These are phyloP conservation scores for Stenotaenia linearis DNA, from an alignment of 2,888 invertebrate species.

Conservation along the genomic window DNA sequence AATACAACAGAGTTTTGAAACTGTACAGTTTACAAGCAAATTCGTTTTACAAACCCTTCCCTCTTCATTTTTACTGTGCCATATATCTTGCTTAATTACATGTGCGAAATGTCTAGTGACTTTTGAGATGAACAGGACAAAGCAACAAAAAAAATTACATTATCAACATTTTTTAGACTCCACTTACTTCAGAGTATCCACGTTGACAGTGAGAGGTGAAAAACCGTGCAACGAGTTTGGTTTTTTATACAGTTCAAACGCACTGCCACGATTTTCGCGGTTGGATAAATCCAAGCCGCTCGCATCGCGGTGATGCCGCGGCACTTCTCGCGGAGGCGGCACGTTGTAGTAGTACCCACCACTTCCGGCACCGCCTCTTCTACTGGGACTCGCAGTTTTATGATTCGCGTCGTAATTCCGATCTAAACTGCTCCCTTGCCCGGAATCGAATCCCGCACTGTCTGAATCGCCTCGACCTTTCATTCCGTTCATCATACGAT, in stretches of 20 bases:
- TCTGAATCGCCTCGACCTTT: slow-evolving; percentile 39
- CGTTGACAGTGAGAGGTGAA: slow-evolving; percentile 32
- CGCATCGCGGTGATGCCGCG: slow-evolving; percentile 48
- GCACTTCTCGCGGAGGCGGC: slow-evolving; percentile 42
- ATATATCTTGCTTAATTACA: neutral
- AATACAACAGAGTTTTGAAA: neutral
- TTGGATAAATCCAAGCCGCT: slow-evolving; percentile 66
- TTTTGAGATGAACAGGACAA: neutral
- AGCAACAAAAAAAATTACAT: neutral
- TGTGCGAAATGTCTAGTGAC: neutral
- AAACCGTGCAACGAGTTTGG: slow-evolving; percentile 50
- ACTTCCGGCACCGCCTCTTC: slow-evolving; percentile 43
- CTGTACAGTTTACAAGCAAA: neutral
- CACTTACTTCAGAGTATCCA: slow-evolving; percentile 30
- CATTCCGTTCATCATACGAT: slow-evolving; percentile 35
- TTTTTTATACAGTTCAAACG: slow-evolving; percentile 90
- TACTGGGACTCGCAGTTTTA: slow-evolving; percentile 30
- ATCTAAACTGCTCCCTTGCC: slow-evolving; percentile 53
- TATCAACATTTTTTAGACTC: slow-evolving; percentile 13
- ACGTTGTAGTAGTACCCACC: slow-evolving; percentile 54
- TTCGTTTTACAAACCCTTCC: neutral
- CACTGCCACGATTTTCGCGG: slow-evolving; percentile 85
- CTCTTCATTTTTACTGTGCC: neutral
- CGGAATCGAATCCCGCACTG: slow-evolving; percentile 48
- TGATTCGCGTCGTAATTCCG: slow-evolving; percentile 46